Conservation (phyloP, 2,888 invertebrate genomes). For the Drosophila sordidula region DNA sequence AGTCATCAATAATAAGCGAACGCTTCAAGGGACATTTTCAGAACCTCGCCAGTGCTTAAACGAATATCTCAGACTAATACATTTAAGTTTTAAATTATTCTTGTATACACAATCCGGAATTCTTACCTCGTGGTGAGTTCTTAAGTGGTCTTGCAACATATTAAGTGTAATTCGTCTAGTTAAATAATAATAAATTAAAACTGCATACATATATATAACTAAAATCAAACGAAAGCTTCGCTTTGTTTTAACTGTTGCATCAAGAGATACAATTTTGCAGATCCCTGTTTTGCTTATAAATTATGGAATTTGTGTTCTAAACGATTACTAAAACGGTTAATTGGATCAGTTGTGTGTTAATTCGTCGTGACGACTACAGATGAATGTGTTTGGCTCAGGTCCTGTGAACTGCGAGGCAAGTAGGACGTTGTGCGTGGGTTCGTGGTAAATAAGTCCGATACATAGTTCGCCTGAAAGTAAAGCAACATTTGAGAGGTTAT, state of each 20-base stretch:
- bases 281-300: conserved; percentile 46
- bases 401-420: conserved; percentile 78
- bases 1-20: conserved; percentile 30
- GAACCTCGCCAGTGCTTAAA: not conserved
- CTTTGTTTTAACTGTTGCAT: conserved; percentile 35
- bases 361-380: conserved; percentile 57
- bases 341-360: conserved; percentile 40
- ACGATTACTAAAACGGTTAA: conserved; percentile 18
- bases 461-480: conserved; percentile 82
- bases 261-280: conserved; percentile 12
- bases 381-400: conserved; percentile 69
- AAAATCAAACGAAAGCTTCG: conserved; percentile 46
- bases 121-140: not conserved
- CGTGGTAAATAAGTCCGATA: conserved; percentile 82
- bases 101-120: conserved; percentile 3
- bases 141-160: conserved; percentile 22
- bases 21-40: not conserved
- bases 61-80: conserved; percentile 3
- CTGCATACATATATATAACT: conserved; percentile 18
- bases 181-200: conserved; percentile 19
- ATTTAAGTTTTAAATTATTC: conserved; percentile 26
- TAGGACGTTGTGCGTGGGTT: conserved; percentile 63
- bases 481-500: conserved; percentile 3
- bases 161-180: conserved; percentile 10
- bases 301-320: conserved; percentile 68